A percentile compares a stretch with the other conserved stretches of the same genome.
phyloP scores from a whole-genome alignment of 2,797 vertebrate genomes.

The Muraenolepis orangiensis region DNA sequence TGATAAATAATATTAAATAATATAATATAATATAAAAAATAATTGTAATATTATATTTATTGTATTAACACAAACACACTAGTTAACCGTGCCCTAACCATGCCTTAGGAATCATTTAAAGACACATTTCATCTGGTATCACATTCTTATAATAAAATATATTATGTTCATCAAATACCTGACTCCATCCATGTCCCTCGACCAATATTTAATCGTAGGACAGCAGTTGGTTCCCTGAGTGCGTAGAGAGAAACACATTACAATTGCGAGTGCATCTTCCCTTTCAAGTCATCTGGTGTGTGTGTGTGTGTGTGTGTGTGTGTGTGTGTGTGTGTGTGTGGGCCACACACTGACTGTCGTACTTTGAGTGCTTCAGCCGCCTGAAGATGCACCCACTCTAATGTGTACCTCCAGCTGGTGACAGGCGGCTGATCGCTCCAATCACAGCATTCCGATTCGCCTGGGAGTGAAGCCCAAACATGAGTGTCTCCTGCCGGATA shows the following conservation, averaged over 20 bases:
- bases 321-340: not conserved
- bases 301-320: not conserved
- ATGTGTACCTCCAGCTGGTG: constrained; percentile 24
- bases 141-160: not conserved
- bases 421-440: constrained; percentile 37
- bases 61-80: not conserved
- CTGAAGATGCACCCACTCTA: constrained; percentile 14
- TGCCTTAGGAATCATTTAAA: not conserved
- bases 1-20: not conserved
- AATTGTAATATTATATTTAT: no score
- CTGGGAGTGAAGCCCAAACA: not conserved
- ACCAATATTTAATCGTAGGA: not conserved
- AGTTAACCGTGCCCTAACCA: not conserved
- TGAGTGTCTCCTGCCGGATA: constrained; percentile 21
- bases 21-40: no score
- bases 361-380: not conserved
- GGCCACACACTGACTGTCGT: not conserved
- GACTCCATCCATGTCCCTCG: not conserved
- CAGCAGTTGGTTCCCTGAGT: not conserved
- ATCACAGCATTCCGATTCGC: constrained; percentile 32
- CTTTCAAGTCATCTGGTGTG: not conserved
- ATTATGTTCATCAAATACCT: not conserved
- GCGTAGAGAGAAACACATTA: not conserved
- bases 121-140: not conserved
- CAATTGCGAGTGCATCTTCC: not conserved